Base-by-base conservation (phyloP, 2,888 invertebrate genomes). In the Carterocephalus palaemon region DNA sequence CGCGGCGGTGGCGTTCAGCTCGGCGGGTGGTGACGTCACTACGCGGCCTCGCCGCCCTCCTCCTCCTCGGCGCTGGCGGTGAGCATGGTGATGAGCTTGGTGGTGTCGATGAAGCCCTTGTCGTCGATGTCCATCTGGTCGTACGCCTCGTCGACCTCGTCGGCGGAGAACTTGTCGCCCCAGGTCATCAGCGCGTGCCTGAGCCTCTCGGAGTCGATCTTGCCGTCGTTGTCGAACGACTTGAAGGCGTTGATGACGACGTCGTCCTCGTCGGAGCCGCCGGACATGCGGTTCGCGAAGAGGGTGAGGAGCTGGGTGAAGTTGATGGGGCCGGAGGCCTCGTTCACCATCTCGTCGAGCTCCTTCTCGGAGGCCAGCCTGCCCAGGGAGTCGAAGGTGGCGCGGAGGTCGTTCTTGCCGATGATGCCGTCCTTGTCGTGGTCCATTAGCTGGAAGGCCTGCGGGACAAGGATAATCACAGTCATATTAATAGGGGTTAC, bases 371-470 rank as follows among this genome's bases (percentile, higher is more conserved):
- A 90, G 71, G 94, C 93, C 64, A 97, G 90, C 83, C 94, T 94
- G 81, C 97, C 97, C 64, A 97, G 92, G 66, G 93, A 93, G 89
- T 97, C 96, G 89, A 95, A 96, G 75, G 95, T 95, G 74, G 93
- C 93, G 75, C 95, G 92, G 75, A 96, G 90, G 88, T 96, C 96
- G 84, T 92, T 92, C 90, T 96, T 96, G 83, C 94, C 91, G 85
- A 93, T 91, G 86, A 95, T 91, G 64, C 95, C 95, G 78, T 97
- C 97, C 88, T 97, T 97, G 90, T 97, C 96, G 85, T 93, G 92
- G 90, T 97, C 97, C 94, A 97, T 97, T 69, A 97, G 92, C 88
- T 93, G 93, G 93, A 97, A 97, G 74, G 95, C 97, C 93, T 95
- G 77, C 3, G 41, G 49, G 47, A 48, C 17, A 49, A 51, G 36